Conservation (phyloP, 2,113 vertebrate genomes). For the Rhodinocichla rosea region DNA sequence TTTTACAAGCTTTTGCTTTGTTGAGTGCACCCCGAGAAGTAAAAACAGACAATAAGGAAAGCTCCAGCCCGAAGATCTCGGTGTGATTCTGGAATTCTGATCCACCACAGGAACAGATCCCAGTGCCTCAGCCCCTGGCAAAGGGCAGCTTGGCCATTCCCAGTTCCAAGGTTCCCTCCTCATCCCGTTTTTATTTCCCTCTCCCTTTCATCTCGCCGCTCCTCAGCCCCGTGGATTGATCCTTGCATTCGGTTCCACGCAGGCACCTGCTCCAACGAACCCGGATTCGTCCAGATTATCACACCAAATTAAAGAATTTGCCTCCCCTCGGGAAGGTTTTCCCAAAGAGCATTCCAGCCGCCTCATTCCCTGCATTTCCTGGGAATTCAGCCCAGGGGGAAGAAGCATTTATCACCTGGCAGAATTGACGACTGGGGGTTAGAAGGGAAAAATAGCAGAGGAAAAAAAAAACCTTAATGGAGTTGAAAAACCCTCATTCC, state of each 20-base stretch:
- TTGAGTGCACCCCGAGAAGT: neutral
- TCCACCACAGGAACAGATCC: rapidly evolving
- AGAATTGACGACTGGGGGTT: neutral
- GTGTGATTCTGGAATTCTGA: rapidly evolving
- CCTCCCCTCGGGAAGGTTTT: neutral
- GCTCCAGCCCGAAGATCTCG: rapidly evolving
- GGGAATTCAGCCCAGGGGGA: neutral
- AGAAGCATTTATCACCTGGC: neutral
- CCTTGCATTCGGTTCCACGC: neutral
- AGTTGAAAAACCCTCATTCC: neutral
- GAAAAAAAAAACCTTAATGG: neutral
- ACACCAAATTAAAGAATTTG: neutral
- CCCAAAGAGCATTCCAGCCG: neutral
- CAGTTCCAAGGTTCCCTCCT: neutral
- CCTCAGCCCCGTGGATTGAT: neutral
- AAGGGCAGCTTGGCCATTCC: neutral
- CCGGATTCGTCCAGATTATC: rapidly evolving
- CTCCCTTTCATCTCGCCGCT: rapidly evolving
- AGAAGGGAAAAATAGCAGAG: neutral
- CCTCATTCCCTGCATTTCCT: neutral
- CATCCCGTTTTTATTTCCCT: neutral
- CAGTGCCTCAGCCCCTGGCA: rapidly evolving
- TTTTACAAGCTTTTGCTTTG: neutral
- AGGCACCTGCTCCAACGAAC: neutral
- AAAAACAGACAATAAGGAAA: neutral